Evolutionary conservation across 2,113 vertebrate genomes (phyloP).

Genomic region (Mellivora capensis): DNA sequence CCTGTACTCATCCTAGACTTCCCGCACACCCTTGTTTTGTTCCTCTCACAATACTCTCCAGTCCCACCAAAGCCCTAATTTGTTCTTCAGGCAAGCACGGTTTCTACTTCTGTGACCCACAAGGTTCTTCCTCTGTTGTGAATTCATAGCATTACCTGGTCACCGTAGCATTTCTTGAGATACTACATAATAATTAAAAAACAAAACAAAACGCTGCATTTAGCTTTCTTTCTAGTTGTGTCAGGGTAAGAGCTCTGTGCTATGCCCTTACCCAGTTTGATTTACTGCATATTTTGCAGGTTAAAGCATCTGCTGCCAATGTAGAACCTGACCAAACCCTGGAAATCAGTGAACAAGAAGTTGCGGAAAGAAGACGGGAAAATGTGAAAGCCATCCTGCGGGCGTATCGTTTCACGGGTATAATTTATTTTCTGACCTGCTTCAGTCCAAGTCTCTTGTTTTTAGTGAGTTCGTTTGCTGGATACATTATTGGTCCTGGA

Average conservation of each 20-base stretch:
- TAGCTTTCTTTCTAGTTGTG: not conserved
- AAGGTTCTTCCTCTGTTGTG: not conserved
- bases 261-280: not conserved
- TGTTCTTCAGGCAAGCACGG: not conserved
- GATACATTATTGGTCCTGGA: not conserved
- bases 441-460: not conserved
- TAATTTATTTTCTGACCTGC: not conserved
- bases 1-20: not conserved
- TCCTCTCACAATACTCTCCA: not conserved
- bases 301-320: not conserved
- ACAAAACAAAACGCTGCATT: not conserved
- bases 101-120: not conserved
- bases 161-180: not conserved
- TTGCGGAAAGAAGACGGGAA: slow-evolving; percentile 62
- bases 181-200: not conserved
- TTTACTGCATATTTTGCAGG: slow-evolving; percentile 30
- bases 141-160: not conserved
- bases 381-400: slow-evolving; percentile 52
- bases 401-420: slow-evolving; percentile 81
- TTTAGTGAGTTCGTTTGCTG: not conserved
- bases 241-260: not conserved
- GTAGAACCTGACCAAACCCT: not conserved
- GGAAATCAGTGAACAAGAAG: not conserved
- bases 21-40: not conserved
- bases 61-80: not conserved